These are phyloP conservation scores for Valencia hispanica DNA, from an alignment of 2,797 vertebrate species.

Conservation along the genomic window DNA sequence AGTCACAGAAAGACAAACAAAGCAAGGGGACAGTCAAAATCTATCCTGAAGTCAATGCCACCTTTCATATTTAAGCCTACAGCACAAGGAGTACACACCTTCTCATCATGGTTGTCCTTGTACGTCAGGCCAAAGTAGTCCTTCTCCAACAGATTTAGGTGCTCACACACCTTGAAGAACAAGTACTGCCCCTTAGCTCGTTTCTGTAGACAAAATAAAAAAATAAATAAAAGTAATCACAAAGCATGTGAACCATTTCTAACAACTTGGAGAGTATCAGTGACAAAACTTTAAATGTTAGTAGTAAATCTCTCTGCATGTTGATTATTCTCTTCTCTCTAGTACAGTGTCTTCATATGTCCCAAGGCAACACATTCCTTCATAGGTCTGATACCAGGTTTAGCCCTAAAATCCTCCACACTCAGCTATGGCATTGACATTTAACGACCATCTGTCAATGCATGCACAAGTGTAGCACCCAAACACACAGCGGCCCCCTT, in stretches of 20 bases:
- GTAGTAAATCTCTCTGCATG: slow-evolving; percentile 22
- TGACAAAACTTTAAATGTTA: background rate
- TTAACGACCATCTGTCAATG: slow-evolving; percentile 51
- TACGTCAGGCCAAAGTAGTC: slow-evolving; percentile 95
- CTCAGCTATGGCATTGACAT: slow-evolving; percentile 74
- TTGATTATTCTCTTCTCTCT: slow-evolving; percentile 22
- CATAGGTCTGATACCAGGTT: slow-evolving; percentile 19
- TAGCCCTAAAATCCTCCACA: slow-evolving; percentile 66
- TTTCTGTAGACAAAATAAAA: slow-evolving; percentile 82
- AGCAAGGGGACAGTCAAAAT: slow-evolving; percentile 14
- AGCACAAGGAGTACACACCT: slow-evolving; percentile 71
- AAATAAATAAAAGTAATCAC: background rate
- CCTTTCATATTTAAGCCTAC: background rate
- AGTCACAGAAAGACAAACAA: slow-evolving; percentile 6
- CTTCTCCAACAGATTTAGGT: slow-evolving; percentile 96
- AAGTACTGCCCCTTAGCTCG: slow-evolving; percentile 90
- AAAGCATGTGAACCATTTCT: background rate
- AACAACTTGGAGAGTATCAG: background rate
- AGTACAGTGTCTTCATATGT: slow-evolving; percentile 30
- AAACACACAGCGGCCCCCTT: slow-evolving; percentile 53
- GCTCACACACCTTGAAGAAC: slow-evolving; percentile 92
- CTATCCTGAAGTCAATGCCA: slow-evolving; percentile 15
- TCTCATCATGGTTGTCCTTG: slow-evolving; percentile 87
- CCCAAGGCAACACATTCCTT: slow-evolving; percentile 59
- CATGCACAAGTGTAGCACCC: slow-evolving; percentile 2